Conservation (phyloP, 2,888 invertebrate species). For the Eristalis pertinax region DNA sequence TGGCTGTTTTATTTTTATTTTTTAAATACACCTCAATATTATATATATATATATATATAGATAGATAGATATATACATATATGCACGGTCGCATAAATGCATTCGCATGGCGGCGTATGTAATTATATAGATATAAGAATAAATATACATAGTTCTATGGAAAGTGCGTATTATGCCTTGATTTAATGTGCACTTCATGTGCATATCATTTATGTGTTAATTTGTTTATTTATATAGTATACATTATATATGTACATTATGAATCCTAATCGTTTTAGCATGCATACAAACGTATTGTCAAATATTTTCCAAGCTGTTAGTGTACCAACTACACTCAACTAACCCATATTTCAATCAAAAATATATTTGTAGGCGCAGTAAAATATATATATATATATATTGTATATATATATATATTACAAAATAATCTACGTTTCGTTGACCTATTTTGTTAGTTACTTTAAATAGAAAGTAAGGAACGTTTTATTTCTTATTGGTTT, state of each 20-base stretch:
- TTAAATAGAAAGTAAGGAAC: constrained; percentile 50
- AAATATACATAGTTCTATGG: not conserved
- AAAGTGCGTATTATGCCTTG: not conserved
- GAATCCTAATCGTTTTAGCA: constrained; percentile 21
- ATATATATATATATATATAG: not conserved
- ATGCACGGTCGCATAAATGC: not conserved
- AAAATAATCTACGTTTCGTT: constrained; percentile 35
- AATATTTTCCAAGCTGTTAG: constrained; percentile 33
- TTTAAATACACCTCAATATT: not conserved
- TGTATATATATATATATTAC: not conserved
- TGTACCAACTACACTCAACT: not conserved
- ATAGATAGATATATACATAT: not conserved
- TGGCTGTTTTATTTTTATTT: not conserved
- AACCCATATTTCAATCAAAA: not conserved
- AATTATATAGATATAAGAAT: not conserved
- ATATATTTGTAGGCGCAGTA: constrained; percentile 1
- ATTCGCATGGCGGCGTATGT: not conserved
- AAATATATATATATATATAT: constrained; percentile 17
- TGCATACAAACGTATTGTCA: constrained; percentile 59
- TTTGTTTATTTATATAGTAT: not conserved
- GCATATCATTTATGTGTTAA: not conserved
- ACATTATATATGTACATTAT: constrained; percentile 58
- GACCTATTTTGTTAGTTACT: constrained; percentile 44
- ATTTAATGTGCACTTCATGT: not conserved
- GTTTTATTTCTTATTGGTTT: not conserved